Evolutionary conservation across 2,797 vertebrate species (phyloP).

Genomic region (Megalops cyprinoides): DNA sequence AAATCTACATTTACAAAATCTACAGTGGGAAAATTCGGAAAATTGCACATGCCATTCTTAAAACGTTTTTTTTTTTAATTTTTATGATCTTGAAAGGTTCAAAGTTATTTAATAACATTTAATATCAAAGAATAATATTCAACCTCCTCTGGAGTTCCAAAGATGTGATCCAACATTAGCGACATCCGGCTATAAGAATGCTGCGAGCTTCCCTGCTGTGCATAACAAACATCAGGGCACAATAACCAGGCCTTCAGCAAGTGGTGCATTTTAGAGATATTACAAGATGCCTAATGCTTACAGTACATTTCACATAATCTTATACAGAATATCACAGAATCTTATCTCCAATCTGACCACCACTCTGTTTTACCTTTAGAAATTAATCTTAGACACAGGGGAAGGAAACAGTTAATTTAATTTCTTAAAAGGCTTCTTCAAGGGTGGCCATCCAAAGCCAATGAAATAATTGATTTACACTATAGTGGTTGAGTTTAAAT

Average conservation of each 20-base stretch:
- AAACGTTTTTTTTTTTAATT: too few relatives aligned
- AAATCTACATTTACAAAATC: background rate
- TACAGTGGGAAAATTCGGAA: too few relatives aligned
- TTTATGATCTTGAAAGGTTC: too few relatives aligned
- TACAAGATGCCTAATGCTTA: too few relatives aligned
- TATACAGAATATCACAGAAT: too few relatives aligned
- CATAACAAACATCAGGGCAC: too few relatives aligned
- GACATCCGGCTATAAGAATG: background rate
- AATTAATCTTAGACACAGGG: constrained; percentile 71
- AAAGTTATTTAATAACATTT: too few relatives aligned
- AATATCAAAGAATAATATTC: background rate
- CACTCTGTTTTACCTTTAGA: constrained; percentile 67
- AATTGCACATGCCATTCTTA: too few relatives aligned
- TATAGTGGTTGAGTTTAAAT: constrained; percentile 74
- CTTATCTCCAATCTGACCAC: constrained; percentile 59
- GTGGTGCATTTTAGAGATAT: constrained; percentile 22
- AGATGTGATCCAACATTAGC: background rate
- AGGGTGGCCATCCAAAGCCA: constrained; percentile 76
- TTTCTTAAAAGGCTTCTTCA: constrained; percentile 71
- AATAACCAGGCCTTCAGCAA: background rate
- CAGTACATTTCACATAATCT: too few relatives aligned
- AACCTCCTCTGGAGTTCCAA: background rate
- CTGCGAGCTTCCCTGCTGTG: too few relatives aligned
- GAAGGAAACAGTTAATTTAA: constrained; percentile 77
- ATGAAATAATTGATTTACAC: constrained; percentile 81